A percentile compares a stretch with the other conserved stretches of the same genome.
Evolutionary conservation across 2,888 invertebrate genomes (phyloP).

Genomic region (Acanthosepion esculentum): DNA sequence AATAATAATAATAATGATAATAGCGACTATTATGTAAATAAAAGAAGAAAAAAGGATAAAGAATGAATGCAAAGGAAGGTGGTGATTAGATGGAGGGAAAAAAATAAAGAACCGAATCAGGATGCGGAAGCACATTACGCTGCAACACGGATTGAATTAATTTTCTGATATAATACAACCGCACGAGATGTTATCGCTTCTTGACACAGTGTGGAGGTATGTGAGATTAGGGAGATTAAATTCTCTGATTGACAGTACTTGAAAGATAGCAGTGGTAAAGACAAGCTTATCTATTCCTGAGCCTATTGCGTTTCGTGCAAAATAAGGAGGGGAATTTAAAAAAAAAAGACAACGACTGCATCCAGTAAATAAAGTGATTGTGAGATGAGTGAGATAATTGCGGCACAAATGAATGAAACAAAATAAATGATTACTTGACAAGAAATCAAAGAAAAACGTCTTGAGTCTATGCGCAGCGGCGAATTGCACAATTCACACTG

Average conservation of each 20-base stretch:
- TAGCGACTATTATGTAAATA: not conserved
- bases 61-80: no score
- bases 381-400: not conserved
- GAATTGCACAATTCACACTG: conserved; percentile 8
- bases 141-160: not conserved
- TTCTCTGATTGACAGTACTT: not conserved
- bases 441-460: not conserved
- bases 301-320: not conserved
- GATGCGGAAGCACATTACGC: not conserved
- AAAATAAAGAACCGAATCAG: no score
- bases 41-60: not conserved
- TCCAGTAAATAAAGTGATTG: not conserved
- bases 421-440: not conserved
- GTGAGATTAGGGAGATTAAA: not conserved
- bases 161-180: not conserved
- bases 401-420: not conserved
- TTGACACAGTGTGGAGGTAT: conserved; percentile 9
- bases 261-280: not conserved
- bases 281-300: not conserved
- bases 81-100: no score
- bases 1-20: no score
- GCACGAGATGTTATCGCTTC: not conserved
- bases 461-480: not conserved
- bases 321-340: not conserved
- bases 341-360: not conserved